Percentiles rank a stretch among this genome's conserved stretches.
These are phyloP conservation scores for Corythaixoides concolor DNA, from an alignment of 2,113 vertebrate species.

Conservation along the genomic window DNA sequence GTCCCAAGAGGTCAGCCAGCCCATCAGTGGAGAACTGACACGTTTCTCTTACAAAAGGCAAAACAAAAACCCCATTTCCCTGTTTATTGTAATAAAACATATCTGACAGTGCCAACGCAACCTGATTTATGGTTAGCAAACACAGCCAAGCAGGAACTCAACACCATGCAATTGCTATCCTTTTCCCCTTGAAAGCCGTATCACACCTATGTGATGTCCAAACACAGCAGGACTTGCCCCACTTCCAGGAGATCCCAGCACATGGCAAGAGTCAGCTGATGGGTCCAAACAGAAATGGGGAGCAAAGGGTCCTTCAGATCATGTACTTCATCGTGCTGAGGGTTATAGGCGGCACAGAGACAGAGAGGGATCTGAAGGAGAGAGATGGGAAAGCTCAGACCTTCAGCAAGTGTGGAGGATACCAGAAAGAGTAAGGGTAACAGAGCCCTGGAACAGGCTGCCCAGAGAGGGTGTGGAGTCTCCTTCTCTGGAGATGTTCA, in stretches of 20 bases:
- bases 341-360: not conserved
- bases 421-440: no score
- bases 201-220: not conserved
- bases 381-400: not conserved
- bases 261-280: not conserved
- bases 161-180: not conserved
- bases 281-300: not conserved
- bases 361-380: not conserved
- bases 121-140: not conserved
- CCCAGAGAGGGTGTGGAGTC: no score
- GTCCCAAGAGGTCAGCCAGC: not conserved
- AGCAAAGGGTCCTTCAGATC: not conserved
- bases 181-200: not conserved
- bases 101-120: not conserved
- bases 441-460: no score
- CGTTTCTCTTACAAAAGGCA: not conserved
- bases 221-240: not conserved
- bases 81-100: accelerated
- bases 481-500: no score
- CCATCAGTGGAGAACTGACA: not conserved
- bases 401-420: not conserved
- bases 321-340: not conserved
- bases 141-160: not conserved
- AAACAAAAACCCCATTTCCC: not conserved
- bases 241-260: not conserved